Evolutionary conservation across 2,888 invertebrate species (phyloP), one percentile per base, ranked within the genome.

Genomic region (Hylaea fasciaria): DNA sequence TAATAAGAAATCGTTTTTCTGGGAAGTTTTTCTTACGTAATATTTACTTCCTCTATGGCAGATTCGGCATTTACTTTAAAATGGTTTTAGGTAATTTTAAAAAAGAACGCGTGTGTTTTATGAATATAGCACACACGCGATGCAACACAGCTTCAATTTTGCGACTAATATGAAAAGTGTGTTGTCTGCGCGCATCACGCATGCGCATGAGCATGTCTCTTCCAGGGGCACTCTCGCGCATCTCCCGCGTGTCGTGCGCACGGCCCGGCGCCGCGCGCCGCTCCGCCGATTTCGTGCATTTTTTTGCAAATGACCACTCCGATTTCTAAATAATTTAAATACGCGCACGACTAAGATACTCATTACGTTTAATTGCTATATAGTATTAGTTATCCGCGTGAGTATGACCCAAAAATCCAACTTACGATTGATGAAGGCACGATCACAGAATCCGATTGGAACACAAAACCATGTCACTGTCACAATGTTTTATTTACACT

Each of bases 241-340:
- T 65, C 76, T 77, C 75, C 50, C 45, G 9, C 55, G 72, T 82
- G 77, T 81, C 79, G 75, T 74, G 74, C 54, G 70, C 54, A 61
- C 57, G 64, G 72, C 74, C 70, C 75, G 72, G 76, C 80, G 78
- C 72, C 75, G 64, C 69, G 85, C 79, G 78, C 72, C 88, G 90
- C 89, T 88, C 74, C 82, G 87, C 43, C 87, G 91, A 83, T 86
- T 88, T 87, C 88, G 85, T 89, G 83, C 89, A 85, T 85, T 90
- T 91, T 85, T 91, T 90, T 88, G 81, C 89, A 88, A 85, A 79
- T 84, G 89, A 85, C 83, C 82, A 83, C 85, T 84, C 76, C 76
- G 89, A 85, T 91, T 91, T 91, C 91, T 91, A 91, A 91, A 91
- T 90, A 87, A 91, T 91, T 90, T 91, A 89, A 90, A 91, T 91